phyloP scores from a whole-genome alignment of 2,888 invertebrate species.

The Tachina lurida region DNA sequence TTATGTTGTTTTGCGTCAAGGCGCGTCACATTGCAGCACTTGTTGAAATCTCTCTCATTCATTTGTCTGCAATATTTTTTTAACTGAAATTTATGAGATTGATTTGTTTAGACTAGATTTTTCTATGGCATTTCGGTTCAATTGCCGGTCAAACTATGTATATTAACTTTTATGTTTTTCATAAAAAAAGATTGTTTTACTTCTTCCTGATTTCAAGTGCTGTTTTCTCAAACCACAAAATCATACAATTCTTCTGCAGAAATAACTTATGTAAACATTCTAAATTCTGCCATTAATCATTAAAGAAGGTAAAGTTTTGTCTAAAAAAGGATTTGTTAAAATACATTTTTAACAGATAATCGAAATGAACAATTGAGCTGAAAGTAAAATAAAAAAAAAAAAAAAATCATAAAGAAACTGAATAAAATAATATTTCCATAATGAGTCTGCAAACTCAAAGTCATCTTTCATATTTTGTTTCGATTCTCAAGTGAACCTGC shows the following conservation, averaged over 20 bases:
- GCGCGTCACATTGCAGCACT: constrained; percentile 63
- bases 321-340: constrained; percentile 40
- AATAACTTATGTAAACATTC: constrained; percentile 30
- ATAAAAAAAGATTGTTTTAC: neutral
- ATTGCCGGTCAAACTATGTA: constrained; percentile 16
- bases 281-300: constrained; percentile 27
- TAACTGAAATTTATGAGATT: constrained; percentile 34
- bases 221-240: constrained; percentile 3
- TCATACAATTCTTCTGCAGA: neutral
- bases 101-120: constrained; percentile 58
- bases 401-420: constrained; percentile 27
- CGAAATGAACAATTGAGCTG: constrained; percentile 10
- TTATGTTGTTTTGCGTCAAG: constrained; percentile 48
- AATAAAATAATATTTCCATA: constrained; percentile 63
- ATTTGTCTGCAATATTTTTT: neutral
- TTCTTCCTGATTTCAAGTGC: constrained; percentile 39
- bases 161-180: too few species aligned
- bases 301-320: constrained; percentile 10
- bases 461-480: constrained; percentile 47
- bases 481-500: constrained; percentile 6
- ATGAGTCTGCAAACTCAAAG: constrained; percentile 50
- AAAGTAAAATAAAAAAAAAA: neutral
- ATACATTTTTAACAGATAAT: constrained; percentile 2
- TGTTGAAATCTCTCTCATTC: constrained; percentile 34
- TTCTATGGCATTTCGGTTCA: neutral